Conservation (phyloP, 2,797 vertebrate genomes). For the Sphenopsis melanotis region DNA sequence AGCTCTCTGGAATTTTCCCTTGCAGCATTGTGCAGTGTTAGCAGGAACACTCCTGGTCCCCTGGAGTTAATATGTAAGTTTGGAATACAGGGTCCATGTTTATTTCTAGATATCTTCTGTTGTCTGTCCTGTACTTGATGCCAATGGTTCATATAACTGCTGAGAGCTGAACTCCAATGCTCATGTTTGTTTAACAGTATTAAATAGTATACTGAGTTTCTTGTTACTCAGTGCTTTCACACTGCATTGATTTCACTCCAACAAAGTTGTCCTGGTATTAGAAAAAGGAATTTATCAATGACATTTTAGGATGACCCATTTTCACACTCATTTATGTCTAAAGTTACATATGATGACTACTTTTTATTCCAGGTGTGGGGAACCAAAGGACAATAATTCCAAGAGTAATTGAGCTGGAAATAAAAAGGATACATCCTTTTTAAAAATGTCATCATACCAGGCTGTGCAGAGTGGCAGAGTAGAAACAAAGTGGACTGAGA, state of each 20-base stretch:
- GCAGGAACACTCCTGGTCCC: constrained; percentile 38
- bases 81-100: constrained; percentile 70
- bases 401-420: not conserved
- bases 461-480: not conserved
- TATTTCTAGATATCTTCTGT: constrained; percentile 69
- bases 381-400: not conserved
- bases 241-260: accelerated
- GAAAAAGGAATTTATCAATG: not conserved
- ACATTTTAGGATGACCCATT: not conserved
- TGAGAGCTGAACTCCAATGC: constrained; percentile 38
- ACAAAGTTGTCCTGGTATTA: not conserved
- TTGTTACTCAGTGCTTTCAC: not conserved
- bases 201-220: constrained; percentile 24
- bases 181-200: constrained; percentile 39
- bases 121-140: constrained; percentile 56
- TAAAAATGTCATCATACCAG: accelerated
- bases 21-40: constrained; percentile 53
- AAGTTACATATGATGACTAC: not conserved
- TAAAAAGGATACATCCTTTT: not conserved
- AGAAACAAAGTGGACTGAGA: not conserved
- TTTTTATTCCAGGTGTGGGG: not conserved
- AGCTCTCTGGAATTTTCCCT: constrained; percentile 56
- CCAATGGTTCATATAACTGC: constrained; percentile 45
- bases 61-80: constrained; percentile 67
- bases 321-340: not conserved